These are phyloP conservation scores for Leguminivora glycinivorella DNA, from an alignment of 1,140 invertebrate genomes.

Conservation along the genomic window DNA sequence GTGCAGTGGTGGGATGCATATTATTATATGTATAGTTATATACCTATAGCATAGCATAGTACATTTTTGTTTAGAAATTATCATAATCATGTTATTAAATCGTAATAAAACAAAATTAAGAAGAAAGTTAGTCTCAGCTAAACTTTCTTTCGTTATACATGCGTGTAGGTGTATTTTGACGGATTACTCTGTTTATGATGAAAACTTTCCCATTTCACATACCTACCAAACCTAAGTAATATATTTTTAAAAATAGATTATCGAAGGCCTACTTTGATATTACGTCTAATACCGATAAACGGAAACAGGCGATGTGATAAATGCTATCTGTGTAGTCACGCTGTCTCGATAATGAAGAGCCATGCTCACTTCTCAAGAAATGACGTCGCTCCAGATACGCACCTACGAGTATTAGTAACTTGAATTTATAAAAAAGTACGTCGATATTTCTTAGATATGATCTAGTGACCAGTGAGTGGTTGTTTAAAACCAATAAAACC, in stretches of 20 bases:
- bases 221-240: not conserved
- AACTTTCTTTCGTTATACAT: not conserved
- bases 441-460: not conserved
- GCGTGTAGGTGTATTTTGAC: conserved; percentile 16
- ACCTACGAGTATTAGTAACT: not conserved
- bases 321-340: not conserved
- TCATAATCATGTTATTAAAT: not conserved
- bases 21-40: too few relatives aligned
- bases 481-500: too few relatives aligned
- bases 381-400: not conserved
- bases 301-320: conserved; percentile 7
- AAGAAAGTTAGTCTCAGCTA: not conserved
- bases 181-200: not conserved
- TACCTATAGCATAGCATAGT: too few relatives aligned
- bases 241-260: not conserved
- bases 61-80: too few relatives aligned
- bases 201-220: not conserved
- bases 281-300: not conserved
- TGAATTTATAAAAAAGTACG: not conserved
- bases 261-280: not conserved
- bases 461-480: not conserved
- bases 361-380: not conserved
- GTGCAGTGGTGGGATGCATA: too few relatives aligned
- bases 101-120: not conserved
- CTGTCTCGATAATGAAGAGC: not conserved